These are phyloP conservation scores for Lochmaea capreae DNA, from an alignment of 2,888 invertebrate genomes.

Conservation along the genomic window DNA sequence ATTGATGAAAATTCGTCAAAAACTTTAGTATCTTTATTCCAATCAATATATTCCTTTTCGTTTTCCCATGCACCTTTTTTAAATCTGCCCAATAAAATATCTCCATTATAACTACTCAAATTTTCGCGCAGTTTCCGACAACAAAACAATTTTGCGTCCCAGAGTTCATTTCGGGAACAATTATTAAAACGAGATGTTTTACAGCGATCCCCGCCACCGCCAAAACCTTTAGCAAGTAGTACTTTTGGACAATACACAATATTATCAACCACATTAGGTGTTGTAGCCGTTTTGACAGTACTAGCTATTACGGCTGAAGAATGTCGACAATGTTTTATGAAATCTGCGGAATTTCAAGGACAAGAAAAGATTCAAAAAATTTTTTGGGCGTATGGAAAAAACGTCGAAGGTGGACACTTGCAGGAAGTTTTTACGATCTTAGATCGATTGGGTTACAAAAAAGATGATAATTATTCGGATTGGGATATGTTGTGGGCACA, in stretches of 20 bases:
- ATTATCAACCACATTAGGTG: slow-evolving; percentile 36
- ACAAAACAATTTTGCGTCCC: too few relatives aligned
- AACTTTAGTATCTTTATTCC: too few relatives aligned
- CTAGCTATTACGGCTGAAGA: slow-evolving; percentile 54
- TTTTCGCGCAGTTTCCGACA: too few relatives aligned
- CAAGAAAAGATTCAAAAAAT: slow-evolving; percentile 49
- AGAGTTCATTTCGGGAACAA: too few relatives aligned
- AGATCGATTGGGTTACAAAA: slow-evolving; percentile 78
- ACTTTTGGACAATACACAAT: slow-evolving; percentile 34
- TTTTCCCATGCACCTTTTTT: too few relatives aligned
- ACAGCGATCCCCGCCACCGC: slow-evolving; percentile 2
- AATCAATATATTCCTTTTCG: too few relatives aligned
- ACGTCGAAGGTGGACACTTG: slow-evolving; percentile 76
- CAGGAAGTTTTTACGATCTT: slow-evolving; percentile 86
- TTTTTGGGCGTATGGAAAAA: slow-evolving; percentile 73
- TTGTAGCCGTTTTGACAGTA: slow-evolving; percentile 49
- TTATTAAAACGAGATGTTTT: background rate
- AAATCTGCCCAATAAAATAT: too few relatives aligned
- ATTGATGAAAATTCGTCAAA: too few relatives aligned
- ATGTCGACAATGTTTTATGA: slow-evolving; percentile 54
- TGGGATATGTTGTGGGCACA: slow-evolving; percentile 96
- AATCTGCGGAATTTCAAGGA: slow-evolving; percentile 30
- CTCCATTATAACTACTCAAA: too few relatives aligned
- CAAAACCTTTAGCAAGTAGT: background rate
- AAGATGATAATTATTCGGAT: slow-evolving; percentile 59